Conservation (phyloP, 2,888 invertebrate genomes). For the Tuta absoluta region DNA sequence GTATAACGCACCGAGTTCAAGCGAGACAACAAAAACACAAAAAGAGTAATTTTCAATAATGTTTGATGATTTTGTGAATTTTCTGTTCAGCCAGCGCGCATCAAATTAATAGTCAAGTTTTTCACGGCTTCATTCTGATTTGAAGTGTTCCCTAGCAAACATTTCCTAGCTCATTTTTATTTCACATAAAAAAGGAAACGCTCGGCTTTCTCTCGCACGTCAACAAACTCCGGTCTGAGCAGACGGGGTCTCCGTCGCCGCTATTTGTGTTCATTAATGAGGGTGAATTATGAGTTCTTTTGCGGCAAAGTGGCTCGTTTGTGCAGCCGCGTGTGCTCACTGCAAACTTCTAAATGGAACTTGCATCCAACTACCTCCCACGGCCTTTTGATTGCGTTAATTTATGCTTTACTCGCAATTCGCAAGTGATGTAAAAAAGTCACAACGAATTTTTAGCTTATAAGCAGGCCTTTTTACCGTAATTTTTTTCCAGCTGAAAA, state of each 20-base stretch:
- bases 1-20: too few species aligned
- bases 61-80: too few species aligned
- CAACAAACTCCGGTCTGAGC: slow-evolving; percentile 45
- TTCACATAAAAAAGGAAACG: slow-evolving; percentile 46
- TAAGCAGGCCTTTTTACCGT: background rate
- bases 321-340: slow-evolving; percentile 35
- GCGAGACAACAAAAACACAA: too few species aligned
- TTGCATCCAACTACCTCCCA: background rate
- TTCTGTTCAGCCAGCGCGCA: too few species aligned
- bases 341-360: slow-evolving; percentile 24
- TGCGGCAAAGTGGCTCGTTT: slow-evolving; percentile 37
- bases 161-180: too few species aligned
- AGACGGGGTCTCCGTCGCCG: slow-evolving; percentile 25
- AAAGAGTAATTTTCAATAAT: too few species aligned
- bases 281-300: slow-evolving; percentile 46
- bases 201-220: slow-evolving; percentile 43
- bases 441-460: too few species aligned
- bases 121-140: too few species aligned
- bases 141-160: too few species aligned
- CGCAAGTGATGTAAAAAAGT: background rate
- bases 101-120: too few species aligned
- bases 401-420: background rate
- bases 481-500: background rate
- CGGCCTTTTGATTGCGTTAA: slow-evolving; percentile 13
- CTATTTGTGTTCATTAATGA: slow-evolving; percentile 54